Evolutionary conservation across 1,140 invertebrate species (phyloP), one percentile per base, ranked within the genome.

Genomic region (Anagrus nilaparvatae): DNA sequence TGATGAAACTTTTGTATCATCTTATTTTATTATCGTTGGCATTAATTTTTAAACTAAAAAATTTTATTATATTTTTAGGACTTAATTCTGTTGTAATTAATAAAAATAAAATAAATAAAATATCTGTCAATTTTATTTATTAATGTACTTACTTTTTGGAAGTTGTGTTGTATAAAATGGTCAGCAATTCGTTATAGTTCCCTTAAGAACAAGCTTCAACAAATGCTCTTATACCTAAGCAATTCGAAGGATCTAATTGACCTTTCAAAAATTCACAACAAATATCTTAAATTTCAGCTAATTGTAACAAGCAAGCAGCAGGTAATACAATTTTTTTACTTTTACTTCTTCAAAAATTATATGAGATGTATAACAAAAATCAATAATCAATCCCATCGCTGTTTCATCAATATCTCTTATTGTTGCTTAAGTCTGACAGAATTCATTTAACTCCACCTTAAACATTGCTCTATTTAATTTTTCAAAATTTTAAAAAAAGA

Each of bases 331-430:
- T 29, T 90, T 95, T 70, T 98, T 95, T 7, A 98, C 95, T 70
- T 98, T 99, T 20, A 85, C 84, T 71, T 98, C 94, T 68, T 97
- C 93, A 14, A 99, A 91, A 37, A 92, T 83, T 34, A 99, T 95
- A 63, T 94, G 88, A n/a, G 93, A 95, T 5, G 93, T 96, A 65
- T 99, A 99, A 66, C 93, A 97, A 71, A 98, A 99, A 61, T 98
- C 94, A 49, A 99, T 91, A 1, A 99, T 72, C 20, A 95, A 67
- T 69, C 97, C 93, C 89, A 99, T 96, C 16, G 95, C 95, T 51
- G 87, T 79, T 70, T 97, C 93, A 64, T 98, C 95, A 56, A 99
- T 96, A 61, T 98, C 94, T 40, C 88, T 73, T 55, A 98, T 96
- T 16, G 91, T 95, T 5, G 97, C 89, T 76, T 97, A 93, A n/a